Conservation (phyloP, 2,113 vertebrate species). For the Poeciliopsis turrubarensis region DNA sequence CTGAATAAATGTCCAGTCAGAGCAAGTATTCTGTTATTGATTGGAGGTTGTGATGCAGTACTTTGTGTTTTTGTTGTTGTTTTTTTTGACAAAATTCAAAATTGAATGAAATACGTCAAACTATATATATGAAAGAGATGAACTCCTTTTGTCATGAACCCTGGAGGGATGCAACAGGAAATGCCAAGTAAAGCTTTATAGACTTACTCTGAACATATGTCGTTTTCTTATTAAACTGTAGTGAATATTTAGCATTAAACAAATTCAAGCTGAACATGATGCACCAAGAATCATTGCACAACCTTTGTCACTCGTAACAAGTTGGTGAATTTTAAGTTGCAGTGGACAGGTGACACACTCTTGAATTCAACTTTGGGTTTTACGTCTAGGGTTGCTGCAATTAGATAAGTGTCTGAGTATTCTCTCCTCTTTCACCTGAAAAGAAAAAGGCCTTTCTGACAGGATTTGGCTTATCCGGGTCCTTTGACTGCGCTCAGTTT, state of each 20-base stretch:
- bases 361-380: background rate
- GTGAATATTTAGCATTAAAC: background rate
- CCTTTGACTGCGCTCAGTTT: background rate
- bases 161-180: constrained; percentile 56
- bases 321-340: background rate
- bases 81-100: background rate
- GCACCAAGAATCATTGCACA: background rate
- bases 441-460: background rate
- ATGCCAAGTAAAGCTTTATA: constrained; percentile 61
- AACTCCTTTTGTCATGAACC: constrained; percentile 29
- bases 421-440: too few species aligned
- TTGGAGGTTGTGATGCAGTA: too few species aligned
- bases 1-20: background rate
- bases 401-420: background rate
- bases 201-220: constrained; percentile 7
- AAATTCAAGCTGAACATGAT: background rate
- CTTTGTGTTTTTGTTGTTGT: background rate
- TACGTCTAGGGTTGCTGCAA: background rate
- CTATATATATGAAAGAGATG: constrained; percentile 6
- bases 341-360: background rate
- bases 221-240: background rate
- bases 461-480: background rate
- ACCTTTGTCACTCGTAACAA: too few species aligned
- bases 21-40: too few species aligned
- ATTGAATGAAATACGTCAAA: background rate